Evolutionary conservation across 2,888 invertebrate species (phyloP), one percentile per base, ranked within the genome.

Genomic region (Megamerina dolium): DNA sequence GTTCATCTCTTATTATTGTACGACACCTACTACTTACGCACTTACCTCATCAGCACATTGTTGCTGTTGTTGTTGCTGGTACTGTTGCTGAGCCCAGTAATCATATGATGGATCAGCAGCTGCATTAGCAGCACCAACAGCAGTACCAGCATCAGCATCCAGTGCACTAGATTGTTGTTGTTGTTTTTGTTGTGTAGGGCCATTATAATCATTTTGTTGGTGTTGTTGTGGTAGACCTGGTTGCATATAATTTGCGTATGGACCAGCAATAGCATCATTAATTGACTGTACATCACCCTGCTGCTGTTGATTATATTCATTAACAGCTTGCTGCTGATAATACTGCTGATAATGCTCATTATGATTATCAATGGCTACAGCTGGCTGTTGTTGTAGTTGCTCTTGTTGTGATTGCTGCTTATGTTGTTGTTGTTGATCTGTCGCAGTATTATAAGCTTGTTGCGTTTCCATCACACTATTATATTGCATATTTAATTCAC

Each of bases 401-500:
- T n/a, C n/a, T n/a, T n/a, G n/a, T n/a, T n/a, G n/a, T n/a, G 18
- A n/a, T n/a, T n/a, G 21, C 20, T 21, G 13, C 20, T 47, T 42
- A 9, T 46, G 46, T 16, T 49, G 43, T 43, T 51, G 43, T 20
- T 53, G 53, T 10, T 41, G 49, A 34, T 49, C 41, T 16, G 42
- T 2, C 4, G 53, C 52, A 2, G 52, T 21, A 41, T 48, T 51
- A 44, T 52, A 51, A 8, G 31, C 16, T 27, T 27, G 50, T 21
- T 34, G 49, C 21, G 5, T 42, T 14, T 35, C 49, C 31, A 41
- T 43, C 37, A 27, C 43, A 31, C 45, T 56, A 44, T 56, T 60
- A 47, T 68, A 66, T 52, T 69, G 68, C 60, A 67, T 57, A 54
- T 64, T 69, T 14, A 72, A 51, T 45, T 68, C 67, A 46, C 56